phyloP scores from a whole-genome alignment of 2,888 invertebrate genomes.

The Eupithecia abbreviata region DNA sequence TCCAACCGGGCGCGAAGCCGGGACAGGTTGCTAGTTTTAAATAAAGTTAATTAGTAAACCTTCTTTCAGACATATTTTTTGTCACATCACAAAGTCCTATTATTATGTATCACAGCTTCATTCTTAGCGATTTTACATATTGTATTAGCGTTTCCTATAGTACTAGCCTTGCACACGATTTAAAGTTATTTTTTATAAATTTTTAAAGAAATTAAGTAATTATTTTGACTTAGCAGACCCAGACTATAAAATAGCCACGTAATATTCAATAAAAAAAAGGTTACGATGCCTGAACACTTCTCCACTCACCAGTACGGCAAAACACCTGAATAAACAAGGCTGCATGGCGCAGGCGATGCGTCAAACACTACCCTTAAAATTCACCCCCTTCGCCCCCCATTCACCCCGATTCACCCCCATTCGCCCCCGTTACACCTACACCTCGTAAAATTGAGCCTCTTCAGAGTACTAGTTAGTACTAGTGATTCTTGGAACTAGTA shows the following conservation, averaged over 20 bases:
- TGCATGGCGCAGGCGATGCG: conserved; percentile 35
- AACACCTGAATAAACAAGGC: conserved; percentile 42
- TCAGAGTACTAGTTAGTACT: neutral
- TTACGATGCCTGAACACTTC: conserved; percentile 9
- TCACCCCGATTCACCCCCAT: conserved; percentile 16
- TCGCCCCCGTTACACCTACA: neutral
- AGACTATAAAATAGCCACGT: neutral
- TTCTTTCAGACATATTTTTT: neutral
- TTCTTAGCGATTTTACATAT: too few relatives aligned
- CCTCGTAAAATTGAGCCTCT: conserved; percentile 17
- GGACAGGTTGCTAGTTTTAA: too few relatives aligned
- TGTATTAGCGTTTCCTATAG: too few relatives aligned
- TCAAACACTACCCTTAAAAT: conserved; percentile 37
- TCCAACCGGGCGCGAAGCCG: too few relatives aligned
- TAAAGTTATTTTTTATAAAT: too few relatives aligned
- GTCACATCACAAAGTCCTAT: neutral
- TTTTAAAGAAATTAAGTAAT: too few relatives aligned
- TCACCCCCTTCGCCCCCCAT: conserved; percentile 19
- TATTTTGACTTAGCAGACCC: too few relatives aligned
- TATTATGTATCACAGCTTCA: neutral
- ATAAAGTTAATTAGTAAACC: neutral
- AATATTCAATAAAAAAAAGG: neutral
- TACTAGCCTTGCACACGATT: too few relatives aligned
- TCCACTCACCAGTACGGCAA: conserved; percentile 25
- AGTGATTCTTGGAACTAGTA: neutral